Percentiles rank a stretch among this genome's conserved stretches.
Evolutionary conservation across 2,797 vertebrate genomes (phyloP).

Genomic region (Oophaga sylvatica): DNA sequence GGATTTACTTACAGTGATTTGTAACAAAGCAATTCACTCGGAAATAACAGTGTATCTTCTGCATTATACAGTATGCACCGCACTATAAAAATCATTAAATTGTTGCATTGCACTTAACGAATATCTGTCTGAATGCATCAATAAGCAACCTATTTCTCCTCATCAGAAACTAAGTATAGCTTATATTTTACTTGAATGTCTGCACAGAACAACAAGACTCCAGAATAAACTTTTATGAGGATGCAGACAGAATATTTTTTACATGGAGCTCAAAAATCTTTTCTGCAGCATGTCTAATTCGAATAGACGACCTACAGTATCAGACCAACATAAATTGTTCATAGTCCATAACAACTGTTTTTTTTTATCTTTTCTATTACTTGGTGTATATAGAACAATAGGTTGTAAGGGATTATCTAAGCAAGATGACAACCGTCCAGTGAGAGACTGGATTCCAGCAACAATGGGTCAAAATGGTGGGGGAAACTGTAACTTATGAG

Average conservation of each 20-base stretch:
- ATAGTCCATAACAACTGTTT: no score
- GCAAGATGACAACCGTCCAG: no score
- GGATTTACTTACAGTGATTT: conserved; percentile 34
- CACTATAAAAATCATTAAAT: conserved; percentile 32
- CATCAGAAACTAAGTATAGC: background rate
- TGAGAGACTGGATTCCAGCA: no score
- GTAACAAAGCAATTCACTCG: conserved; percentile 7
- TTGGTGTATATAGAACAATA: no score
- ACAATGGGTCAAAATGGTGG: no score
- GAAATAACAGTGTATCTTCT: conserved; percentile 34
- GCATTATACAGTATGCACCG: conserved; percentile 13
- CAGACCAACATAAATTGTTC: no score
- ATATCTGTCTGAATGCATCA: conserved; percentile 1
- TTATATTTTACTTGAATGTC: background rate
- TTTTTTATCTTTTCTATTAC: no score
- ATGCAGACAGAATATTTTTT: background rate
- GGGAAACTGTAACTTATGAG: no score
- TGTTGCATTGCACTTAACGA: conserved; percentile 22
- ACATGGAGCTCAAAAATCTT: background rate
- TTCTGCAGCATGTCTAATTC: background rate
- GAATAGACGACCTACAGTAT: background rate
- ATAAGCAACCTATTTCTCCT: background rate
- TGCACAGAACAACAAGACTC: background rate
- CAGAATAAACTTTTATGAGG: background rate
- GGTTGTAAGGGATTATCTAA: no score